phyloP scores from a whole-genome alignment of 2,797 vertebrate genomes.

The Echiichthys vipera region DNA sequence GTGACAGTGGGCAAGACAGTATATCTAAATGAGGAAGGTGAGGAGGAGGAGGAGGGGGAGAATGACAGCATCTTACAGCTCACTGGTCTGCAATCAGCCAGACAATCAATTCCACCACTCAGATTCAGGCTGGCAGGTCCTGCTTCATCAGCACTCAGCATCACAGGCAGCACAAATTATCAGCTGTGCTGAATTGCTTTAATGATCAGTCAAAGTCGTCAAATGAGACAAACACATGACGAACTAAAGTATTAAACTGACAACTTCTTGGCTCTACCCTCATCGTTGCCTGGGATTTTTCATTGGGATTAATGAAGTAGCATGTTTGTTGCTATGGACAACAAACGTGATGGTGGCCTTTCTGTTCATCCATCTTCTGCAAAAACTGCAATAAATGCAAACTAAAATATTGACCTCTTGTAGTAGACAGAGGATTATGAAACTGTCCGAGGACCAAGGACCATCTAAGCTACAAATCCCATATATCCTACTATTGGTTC shows the following conservation, averaged over 20 bases:
- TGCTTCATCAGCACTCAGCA: slow-evolving; percentile 29
- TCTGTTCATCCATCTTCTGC: background rate
- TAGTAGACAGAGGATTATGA: background rate
- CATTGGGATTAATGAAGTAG: background rate
- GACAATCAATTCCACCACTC: slow-evolving; percentile 70
- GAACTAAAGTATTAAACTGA: background rate
- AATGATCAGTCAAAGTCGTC: slow-evolving; percentile 14
- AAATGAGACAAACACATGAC: slow-evolving; percentile 10
- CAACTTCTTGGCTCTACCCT: background rate
- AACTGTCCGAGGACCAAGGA: background rate
- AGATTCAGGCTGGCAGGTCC: slow-evolving; percentile 48
- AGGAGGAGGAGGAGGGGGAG: slow-evolving; percentile 4
- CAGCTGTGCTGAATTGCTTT: slow-evolving; percentile 11
- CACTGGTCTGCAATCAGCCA: slow-evolving; percentile 72
- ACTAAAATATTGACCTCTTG: background rate
- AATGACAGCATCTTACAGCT: slow-evolving; percentile 59
- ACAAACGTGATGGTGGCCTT: background rate
- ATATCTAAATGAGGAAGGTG: slow-evolving; percentile 51
- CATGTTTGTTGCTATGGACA: background rate
- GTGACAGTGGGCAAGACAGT: slow-evolving; percentile 52
- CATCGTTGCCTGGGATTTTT: background rate
- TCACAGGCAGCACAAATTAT: slow-evolving; percentile 30
- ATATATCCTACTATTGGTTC: background rate
- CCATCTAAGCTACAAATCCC: background rate
- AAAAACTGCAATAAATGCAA: background rate